Conservation (phyloP, 2,113 vertebrate genomes). For the Tragulus kanchil region DNA sequence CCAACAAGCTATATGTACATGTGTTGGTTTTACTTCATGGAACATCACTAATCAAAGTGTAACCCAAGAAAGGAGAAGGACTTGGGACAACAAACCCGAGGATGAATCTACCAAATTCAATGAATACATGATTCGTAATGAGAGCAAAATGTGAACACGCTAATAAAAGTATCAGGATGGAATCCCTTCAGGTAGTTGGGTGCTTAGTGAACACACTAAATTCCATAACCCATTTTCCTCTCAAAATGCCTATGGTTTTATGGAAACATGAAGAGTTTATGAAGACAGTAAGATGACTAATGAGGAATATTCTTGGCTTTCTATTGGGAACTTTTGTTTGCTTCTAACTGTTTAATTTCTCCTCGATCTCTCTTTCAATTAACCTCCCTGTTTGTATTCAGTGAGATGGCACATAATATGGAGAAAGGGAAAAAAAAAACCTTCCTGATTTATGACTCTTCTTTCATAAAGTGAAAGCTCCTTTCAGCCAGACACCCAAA, state of each 20-base stretch:
- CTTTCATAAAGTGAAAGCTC: slow-evolving; percentile 62
- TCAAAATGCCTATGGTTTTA: slow-evolving; percentile 59
- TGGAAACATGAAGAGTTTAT: slow-evolving; percentile 53
- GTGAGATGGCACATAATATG: slow-evolving; percentile 43
- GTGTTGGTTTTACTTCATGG: too few relatives aligned
- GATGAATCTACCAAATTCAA: not conserved
- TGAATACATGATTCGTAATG: not conserved
- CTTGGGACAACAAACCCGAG: not conserved
- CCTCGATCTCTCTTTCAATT: slow-evolving; percentile 68
- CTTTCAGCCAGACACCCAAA: slow-evolving; percentile 17
- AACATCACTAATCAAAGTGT: not conserved
- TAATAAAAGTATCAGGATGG: slow-evolving; percentile 55
- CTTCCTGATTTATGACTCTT: slow-evolving; percentile 74
- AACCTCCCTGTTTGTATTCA: slow-evolving; percentile 72
- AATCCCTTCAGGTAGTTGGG: not conserved
- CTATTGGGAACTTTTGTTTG: slow-evolving; percentile 59
- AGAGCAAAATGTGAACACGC: not conserved
- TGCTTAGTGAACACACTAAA: not conserved
- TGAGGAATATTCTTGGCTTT: slow-evolving; percentile 64
- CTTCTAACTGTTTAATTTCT: slow-evolving; percentile 74
- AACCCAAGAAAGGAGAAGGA: not conserved
- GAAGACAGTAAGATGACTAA: slow-evolving; percentile 56
- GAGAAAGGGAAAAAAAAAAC: slow-evolving; percentile 19
- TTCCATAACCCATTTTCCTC: slow-evolving; percentile 41
- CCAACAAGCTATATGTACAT: not conserved